Base-by-base conservation (phyloP, 2,113 vertebrate species). In the Ia io region DNA sequence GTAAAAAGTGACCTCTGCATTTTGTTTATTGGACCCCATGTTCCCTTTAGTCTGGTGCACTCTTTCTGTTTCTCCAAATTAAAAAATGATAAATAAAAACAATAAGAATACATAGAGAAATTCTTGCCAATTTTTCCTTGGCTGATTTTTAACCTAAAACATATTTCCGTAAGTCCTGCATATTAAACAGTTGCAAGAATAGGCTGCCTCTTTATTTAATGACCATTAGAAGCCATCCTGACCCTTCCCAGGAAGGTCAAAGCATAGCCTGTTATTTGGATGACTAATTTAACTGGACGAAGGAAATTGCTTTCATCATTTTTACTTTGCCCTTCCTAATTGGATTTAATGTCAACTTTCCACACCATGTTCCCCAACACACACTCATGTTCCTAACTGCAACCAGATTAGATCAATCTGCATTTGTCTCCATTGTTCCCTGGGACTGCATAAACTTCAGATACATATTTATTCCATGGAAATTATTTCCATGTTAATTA, bases 401-500 rank as follows among this genome's bases (percentile, higher is more conserved):
- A 74, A 82, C 77, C 88, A 95, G 94, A 96, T 95, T 77, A 95
- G 83, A 91, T 95, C 95, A 96, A 17, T 85, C 85, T 94, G 63
- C 93, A 91, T 95, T 85, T 93, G 91, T 94, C 94, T 95, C 70
- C 56, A 14, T 18, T 86, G 88, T 86, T 37, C 74, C 53, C 88
- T 95, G 94, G 85, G 91, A 95, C 14, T 91, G 25, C 78, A 87
- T 76, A 90, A 42, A 83, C 82, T 92, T 88, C 84, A 76, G 78
- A 88, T 67, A 91, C 86, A 91, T 97, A 96, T 98, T 97, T 96
- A 97, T 97, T 91, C 90, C 90, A 88, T 93, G 92, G 77, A 95
- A 95, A 97, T 96, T 84, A 97, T 98, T 97, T 97, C 97, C 96
- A 95, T 96, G 95, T 97, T 97, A 97, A 97, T 98, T 96, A 96